Percentiles rank a stretch among this genome's conserved stretches.
phyloP scores from a whole-genome alignment of 2,797 vertebrate genomes.

The Poecilia wingei region DNA sequence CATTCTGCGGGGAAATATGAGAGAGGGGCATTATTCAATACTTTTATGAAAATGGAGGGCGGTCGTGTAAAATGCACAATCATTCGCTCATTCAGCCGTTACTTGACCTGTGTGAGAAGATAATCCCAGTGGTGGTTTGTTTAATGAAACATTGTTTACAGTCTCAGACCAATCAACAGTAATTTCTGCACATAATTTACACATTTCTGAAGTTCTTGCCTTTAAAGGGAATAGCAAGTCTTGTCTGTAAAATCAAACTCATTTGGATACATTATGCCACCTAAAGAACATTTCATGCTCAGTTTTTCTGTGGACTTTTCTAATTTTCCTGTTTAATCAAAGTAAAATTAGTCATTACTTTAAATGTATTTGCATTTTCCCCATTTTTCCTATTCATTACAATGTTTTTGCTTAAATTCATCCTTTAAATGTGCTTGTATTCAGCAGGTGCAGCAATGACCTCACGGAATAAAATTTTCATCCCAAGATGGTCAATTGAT shows the following conservation, averaged over 20 bases:
- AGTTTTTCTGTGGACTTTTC: background rate
- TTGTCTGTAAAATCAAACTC: background rate
- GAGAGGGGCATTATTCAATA: constrained; percentile 61
- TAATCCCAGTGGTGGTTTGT: constrained; percentile 43
- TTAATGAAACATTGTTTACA: constrained; percentile 69
- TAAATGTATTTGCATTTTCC: background rate
- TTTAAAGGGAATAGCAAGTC: background rate
- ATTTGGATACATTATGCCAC: background rate
- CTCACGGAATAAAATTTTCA: background rate
- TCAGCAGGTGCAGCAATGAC: background rate
- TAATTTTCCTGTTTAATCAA: background rate
- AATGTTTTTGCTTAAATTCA: background rate
- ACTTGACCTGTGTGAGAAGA: constrained; percentile 58
- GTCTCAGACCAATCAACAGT: constrained; percentile 31
- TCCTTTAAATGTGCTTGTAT: background rate
- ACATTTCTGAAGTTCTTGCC: background rate
- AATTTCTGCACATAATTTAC: constrained; percentile 13
- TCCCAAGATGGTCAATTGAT: background rate
- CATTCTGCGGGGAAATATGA: constrained; percentile 70
- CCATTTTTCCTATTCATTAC: constrained; percentile 8
- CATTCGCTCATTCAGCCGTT: constrained; percentile 65
- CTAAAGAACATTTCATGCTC: background rate
- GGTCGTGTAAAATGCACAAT: constrained; percentile 68
- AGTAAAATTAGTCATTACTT: background rate
- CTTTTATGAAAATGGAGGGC: constrained; percentile 55